A percentile compares a stretch with the other conserved stretches of the same genome.
Evolutionary conservation across 2,113 vertebrate genomes (phyloP).

Genomic region (Pseudorhombus dupliciocellatus): DNA sequence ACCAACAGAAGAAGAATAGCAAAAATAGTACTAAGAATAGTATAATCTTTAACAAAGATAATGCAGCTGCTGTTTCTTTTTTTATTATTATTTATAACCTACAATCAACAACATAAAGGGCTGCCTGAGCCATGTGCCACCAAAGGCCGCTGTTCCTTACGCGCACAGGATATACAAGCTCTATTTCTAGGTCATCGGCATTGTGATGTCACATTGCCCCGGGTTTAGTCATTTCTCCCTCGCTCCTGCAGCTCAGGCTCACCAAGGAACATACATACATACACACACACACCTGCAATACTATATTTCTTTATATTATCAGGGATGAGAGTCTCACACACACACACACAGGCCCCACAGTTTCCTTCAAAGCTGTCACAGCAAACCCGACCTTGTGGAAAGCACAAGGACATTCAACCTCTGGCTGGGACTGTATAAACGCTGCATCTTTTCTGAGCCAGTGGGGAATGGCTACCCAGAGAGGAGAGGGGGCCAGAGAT

Average conservation of each 20-base stretch:
- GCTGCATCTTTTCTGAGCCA: conserved; percentile 51
- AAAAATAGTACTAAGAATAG: too few relatives aligned
- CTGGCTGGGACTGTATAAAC: conserved; percentile 10
- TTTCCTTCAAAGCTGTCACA: conserved; percentile 44
- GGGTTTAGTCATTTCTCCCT: conserved; percentile 42
- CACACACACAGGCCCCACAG: conserved; percentile 19
- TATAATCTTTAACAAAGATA: background rate
- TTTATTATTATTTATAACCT: too few relatives aligned
- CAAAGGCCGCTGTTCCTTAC: conserved; percentile 48
- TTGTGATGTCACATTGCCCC: conserved; percentile 65
- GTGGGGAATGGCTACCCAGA: conserved; percentile 53
- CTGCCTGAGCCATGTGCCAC: conserved; percentile 41
- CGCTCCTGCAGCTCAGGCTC: conserved; percentile 34
- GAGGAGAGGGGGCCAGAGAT: conserved; percentile 50
- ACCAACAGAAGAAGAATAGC: too few relatives aligned
- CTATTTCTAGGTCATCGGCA: conserved; percentile 76
- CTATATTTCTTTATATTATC: background rate
- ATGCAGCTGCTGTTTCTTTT: conserved; percentile 37
- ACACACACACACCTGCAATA: conserved; percentile 32
- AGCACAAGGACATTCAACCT: conserved; percentile 45
- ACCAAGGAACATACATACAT: conserved; percentile 20
- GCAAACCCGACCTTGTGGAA: conserved; percentile 50
- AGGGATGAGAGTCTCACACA: background rate
- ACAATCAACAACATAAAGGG: conserved; percentile 46
- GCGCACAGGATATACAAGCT: conserved; percentile 48